Evolutionary conservation across 2,888 invertebrate species (phyloP).

Genomic region (Abscondita cerata): DNA sequence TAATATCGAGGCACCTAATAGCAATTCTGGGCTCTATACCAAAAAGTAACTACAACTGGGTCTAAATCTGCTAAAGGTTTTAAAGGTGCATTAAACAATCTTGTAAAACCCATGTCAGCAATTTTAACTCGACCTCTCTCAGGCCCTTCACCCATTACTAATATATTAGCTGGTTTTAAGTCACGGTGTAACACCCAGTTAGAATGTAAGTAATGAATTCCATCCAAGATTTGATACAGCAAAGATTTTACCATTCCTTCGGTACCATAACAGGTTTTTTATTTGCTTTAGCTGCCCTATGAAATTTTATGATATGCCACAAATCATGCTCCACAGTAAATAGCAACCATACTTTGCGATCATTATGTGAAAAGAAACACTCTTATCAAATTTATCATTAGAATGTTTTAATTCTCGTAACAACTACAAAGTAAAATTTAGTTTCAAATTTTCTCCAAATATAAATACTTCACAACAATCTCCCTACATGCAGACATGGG

Average conservation of each 20-base stretch:
- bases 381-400: conserved; percentile 94
- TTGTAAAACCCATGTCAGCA: conserved; percentile 99
- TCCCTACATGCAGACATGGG: conserved; percentile 99
- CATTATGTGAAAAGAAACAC: conserved; percentile 97
- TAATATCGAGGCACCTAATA: conserved; percentile 96
- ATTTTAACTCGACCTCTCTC: conserved; percentile 97
- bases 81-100: conserved; percentile 96
- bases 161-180: conserved; percentile 98
- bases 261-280: conserved; percentile 96
- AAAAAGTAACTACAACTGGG: conserved; percentile 99
- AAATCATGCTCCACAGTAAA: conserved; percentile 99
- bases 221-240: conserved; percentile 96
- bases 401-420: conserved; percentile 95
- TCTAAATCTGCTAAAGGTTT: conserved; percentile 97
- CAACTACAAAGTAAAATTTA: conserved; percentile 64
- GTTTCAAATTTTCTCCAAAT: neutral
- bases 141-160: conserved; percentile 97
- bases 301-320: conserved; percentile 99
- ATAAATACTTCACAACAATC: too few relatives aligned
- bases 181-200: conserved; percentile 99
- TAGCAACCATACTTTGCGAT: conserved; percentile 95
- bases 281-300: conserved; percentile 95
- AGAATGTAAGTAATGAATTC: conserved; percentile 97
- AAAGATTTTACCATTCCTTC: conserved; percentile 97
- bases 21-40: conserved; percentile 98